Evolutionary conservation across 2,797 vertebrate species (phyloP).

Genomic region (Cyclura pinguis): DNA sequence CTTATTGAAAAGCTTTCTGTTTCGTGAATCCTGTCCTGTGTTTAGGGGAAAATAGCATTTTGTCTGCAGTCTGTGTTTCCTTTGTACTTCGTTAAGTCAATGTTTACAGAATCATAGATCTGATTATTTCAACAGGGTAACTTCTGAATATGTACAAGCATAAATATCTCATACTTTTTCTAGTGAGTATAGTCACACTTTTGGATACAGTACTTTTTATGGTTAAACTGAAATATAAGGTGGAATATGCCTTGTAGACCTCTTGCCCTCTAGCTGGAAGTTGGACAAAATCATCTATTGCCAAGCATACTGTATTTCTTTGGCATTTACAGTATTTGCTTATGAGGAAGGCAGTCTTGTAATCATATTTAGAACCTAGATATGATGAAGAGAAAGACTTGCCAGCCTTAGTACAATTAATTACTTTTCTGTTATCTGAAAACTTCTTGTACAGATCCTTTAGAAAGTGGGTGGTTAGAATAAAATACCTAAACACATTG

Average conservation of each 20-base stretch:
- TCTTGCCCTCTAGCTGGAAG: not conserved
- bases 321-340: conserved; percentile 24
- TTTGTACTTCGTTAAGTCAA: not conserved
- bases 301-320: not conserved
- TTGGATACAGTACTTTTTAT: not conserved
- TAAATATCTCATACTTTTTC: not conserved
- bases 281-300: not conserved
- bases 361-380: conserved; percentile 17
- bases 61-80: conserved; percentile 4
- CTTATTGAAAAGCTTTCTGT: not conserved
- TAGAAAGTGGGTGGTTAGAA: conserved; percentile 4
- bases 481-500: conserved; percentile 6
- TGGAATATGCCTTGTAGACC: not conserved
- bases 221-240: not conserved
- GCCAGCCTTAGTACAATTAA: not conserved
- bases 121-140: not conserved
- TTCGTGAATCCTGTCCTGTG: not conserved
- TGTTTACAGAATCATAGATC: not conserved
- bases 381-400: not conserved
- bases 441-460: conserved; percentile 2
- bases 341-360: conserved; percentile 17
- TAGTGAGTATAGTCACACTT: not conserved
- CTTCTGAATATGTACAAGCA: not conserved
- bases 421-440: not conserved
- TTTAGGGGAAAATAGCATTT: not conserved